Percentiles rank a stretch among this genome's conserved stretches.
Conservation (phyloP, 2,888 invertebrate species). For the Chymomyza procnemis region DNA sequence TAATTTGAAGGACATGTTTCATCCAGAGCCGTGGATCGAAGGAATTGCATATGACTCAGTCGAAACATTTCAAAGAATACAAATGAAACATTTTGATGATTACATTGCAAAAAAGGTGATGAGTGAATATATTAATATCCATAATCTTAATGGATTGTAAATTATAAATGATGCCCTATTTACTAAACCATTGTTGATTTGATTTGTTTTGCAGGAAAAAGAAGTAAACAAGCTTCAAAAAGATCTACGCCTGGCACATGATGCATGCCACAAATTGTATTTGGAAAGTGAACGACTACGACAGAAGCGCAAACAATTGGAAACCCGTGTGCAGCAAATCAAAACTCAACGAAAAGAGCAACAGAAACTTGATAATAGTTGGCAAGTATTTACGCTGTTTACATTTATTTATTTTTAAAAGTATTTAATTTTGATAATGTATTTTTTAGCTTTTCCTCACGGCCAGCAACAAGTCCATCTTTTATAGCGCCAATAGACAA, state of each 20-base stretch:
- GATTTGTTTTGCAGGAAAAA: conserved; percentile 23
- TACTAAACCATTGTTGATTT: too few relatives aligned
- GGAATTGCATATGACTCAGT: conserved; percentile 39
- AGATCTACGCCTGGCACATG: conserved; percentile 26
- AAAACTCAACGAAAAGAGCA: conserved; percentile 23
- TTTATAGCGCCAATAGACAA: background rate
- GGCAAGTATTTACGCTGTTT: background rate
- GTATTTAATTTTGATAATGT: background rate
- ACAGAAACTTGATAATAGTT: conserved; percentile 18
- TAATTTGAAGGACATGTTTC: conserved; percentile 66
- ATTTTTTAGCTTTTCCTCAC: background rate
- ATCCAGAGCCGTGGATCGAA: conserved; percentile 65
- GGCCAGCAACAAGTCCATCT: background rate
- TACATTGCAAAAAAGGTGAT: conserved; percentile 50
- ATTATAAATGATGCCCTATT: too few relatives aligned
- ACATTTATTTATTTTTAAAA: background rate
- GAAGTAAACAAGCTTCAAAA: conserved; percentile 20
- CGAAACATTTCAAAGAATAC: conserved; percentile 55
- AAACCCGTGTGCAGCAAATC: conserved; percentile 28
- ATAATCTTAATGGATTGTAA: too few relatives aligned
- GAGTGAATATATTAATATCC: background rate
- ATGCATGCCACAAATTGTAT: conserved; percentile 37
- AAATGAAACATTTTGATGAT: conserved; percentile 46
- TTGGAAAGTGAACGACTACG: conserved; percentile 29
- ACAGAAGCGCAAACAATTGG: conserved; percentile 36